Evolutionary conservation across 1,140 invertebrate species (phyloP), one percentile per base, ranked within the genome.

Genomic region (Zaprionus gabonicus): DNA sequence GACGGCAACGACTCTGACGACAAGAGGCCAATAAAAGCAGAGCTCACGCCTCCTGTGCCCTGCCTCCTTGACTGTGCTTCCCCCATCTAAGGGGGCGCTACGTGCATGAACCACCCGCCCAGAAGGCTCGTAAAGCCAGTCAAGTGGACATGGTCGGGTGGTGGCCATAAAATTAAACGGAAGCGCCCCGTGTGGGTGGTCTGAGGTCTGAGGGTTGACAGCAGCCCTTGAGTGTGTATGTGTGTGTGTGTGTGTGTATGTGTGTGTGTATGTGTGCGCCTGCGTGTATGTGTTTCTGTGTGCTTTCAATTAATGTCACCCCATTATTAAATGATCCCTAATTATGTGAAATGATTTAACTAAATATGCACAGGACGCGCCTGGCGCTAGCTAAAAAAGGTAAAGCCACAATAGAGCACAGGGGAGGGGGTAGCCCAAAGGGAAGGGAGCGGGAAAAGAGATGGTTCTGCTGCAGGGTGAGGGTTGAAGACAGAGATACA

Each of bases 241-340:
- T 56, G 38, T 79, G 60, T 28, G 15, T 46, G 2, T 23, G 20
- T 20, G n/a, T 23, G 13, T 46, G 2, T 23, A 1, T 20, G n/a
- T 23, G 13, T 79, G 60, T 28, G 15, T 46, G 2, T 23, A 55
- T 28, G 10, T 46, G 71, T n/a, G 55, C 56, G 65, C 31, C n/a
- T 49, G 28, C 41, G 55, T 63, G 46, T 58, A 13, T 51, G 49
- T 66, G 51, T 68, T 23, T 23, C 51, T 74, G 58, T 80, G 69
- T 75, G 71, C 78, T 90, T 79, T 81, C 91, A 92, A 92, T 92
- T 92, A 92, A 92, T 92, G 91, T 92, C 87, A 91, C 87, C 91
- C 91, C 87, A 92, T 92, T 92, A 92, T 92, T 92, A 92, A 92
- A 92, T 92, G 91, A 92, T 92, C 87, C 91, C 91, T 92, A 92